phyloP scores from a whole-genome alignment of 2,113 vertebrate species.

The Lepisosteus osseus region DNA sequence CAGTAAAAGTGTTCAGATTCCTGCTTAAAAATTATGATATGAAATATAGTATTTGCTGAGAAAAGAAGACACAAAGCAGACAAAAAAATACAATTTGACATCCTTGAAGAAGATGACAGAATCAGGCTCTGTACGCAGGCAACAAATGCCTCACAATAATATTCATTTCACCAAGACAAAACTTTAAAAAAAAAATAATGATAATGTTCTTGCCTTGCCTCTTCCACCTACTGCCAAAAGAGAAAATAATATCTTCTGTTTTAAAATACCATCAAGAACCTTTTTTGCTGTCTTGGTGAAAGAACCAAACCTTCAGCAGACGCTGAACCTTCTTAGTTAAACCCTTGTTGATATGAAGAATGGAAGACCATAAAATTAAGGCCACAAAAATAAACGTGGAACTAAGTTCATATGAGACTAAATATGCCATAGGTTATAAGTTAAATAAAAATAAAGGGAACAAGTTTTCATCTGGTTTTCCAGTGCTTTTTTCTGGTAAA shows the following conservation, averaged over 20 bases:
- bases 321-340: conserved; percentile 36
- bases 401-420: too few relatives aligned
- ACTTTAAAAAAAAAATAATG: conserved; percentile 7
- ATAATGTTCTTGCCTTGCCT: neutral
- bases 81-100: conserved; percentile 10
- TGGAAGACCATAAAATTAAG: neutral
- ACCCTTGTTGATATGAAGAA: conserved; percentile 10
- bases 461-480: too few relatives aligned
- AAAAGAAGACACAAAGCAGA: neutral
- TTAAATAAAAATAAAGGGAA: too few relatives aligned
- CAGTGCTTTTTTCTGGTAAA: too few relatives aligned
- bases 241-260: too few relatives aligned
- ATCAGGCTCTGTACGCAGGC: neutral
- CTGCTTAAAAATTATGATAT: conserved; percentile 8
- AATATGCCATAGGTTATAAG: too few relatives aligned
- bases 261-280: too few relatives aligned
- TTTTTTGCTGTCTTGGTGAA: conserved; percentile 9
- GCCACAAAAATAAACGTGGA: neutral
- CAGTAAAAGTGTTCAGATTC: conserved; percentile 14
- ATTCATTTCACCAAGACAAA: conserved; percentile 30
- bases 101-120: conserved; percentile 14
- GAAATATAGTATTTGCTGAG: neutral
- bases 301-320: conserved; percentile 27
- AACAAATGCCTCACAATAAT: conserved; percentile 20
- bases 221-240: too few relatives aligned